Evolutionary conservation across 2,888 invertebrate genomes (phyloP), one percentile per base, ranked within the genome.

Genomic region (Smittia aterrima): DNA sequence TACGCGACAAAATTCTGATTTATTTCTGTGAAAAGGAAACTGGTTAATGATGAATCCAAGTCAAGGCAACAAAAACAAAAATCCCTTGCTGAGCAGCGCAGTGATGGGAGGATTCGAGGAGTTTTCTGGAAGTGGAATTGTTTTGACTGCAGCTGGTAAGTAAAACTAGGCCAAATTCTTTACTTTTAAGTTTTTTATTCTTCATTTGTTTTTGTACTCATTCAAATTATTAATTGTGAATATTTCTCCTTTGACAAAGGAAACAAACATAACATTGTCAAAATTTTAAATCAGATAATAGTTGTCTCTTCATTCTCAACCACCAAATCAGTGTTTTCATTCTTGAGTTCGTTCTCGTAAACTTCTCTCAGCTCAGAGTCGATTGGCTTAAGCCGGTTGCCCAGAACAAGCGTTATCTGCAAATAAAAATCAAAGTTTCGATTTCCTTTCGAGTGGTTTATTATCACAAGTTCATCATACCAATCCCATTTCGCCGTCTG

Each of bases 41-140:
- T 54, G 54, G 11, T n/a, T n/a, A n/a, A n/a, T n/a, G 22, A 72
- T 72, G 72, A 72, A 62, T 40, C 1, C 25, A 58, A 58, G 22
- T 25, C 72, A 62, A 32, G 25, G 16, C 1, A n/a, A 9, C 2
- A 67, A 67, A 38, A 58, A 18, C n/a, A 86, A 86, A 85, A 92
- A 92, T 83, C 88, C 91, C 32, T 85, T 92, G 78, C 85, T 92
- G 76, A 89, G 89, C 78, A 89, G 88, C 74, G 90, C 91, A 75
- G 90, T 91, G 76, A 89, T 88, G 77, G 90, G 90, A 2, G 72
- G 72, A 1, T 62, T 72, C 22, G 72, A 72, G 4, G 72, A 72
- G 18, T 62, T 72, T 4, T 22, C 54, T 9, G 18, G 38, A 7
- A 54, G 72, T 22, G 53, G 47, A 22, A 54, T 72, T 16, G 54